Base-by-base conservation (phyloP, 1,140 invertebrate species). In the Hyphantria cunea region DNA sequence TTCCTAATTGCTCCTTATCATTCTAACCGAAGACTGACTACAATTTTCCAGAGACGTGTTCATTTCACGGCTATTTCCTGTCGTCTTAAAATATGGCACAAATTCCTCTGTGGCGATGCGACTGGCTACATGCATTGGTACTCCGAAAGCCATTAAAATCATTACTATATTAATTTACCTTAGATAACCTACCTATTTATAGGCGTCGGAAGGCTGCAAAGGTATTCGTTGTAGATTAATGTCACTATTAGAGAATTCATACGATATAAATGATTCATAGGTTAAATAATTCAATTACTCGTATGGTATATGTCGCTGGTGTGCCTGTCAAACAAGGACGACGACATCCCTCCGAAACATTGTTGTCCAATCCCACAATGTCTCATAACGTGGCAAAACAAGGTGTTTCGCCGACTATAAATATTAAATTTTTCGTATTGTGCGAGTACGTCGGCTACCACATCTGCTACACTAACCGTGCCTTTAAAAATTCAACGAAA, bases 381-480 rank as follows among this genome's bases (percentile, higher is more conserved):
- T 72, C 72, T 82, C 79, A 76, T 80, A 80, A 74, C 69, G 54
- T 72, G 47, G 60, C 71, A 77, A 82, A 80, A 79, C 74, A 80
- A 80, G 78, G 72, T 80, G 72, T 78, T 73, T 76, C 78, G 71
- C 70, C 62, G 67, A 67, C 76, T 78, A 83, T 86, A 84, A 86
- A 86, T 84, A 84, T 84, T 86, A 84, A 83, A 86, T 84, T 76
- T 76, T 68, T 68, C 72, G 63, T 79, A 78, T 82, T 79, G 76
- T 76, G 77, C 70, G 71, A 78, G 70, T 78, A 78, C 72, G 73
- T 66, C 74, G 68, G 78, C 68, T 68, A 74, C 64, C 80, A 72
- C 77, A 84, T 81, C 72, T 83, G 81, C 70, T 74, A 78, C 80
- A 83, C 78, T 84, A 86, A 86, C 80, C 70, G 74, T 61, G 56